phyloP scores from a whole-genome alignment of 2,797 vertebrate species.

The Netta rufina region DNA sequence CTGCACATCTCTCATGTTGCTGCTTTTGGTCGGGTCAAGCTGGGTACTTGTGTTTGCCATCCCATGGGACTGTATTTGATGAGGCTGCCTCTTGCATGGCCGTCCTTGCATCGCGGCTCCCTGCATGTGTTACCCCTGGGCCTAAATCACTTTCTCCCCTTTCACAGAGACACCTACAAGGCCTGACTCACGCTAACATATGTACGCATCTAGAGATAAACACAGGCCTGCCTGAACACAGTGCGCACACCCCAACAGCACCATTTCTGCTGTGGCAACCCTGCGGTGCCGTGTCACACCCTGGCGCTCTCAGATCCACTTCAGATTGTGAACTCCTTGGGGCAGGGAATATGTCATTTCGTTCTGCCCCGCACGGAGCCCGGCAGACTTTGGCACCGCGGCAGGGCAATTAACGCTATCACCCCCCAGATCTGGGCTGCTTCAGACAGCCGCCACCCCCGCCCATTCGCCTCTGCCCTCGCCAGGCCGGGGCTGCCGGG shows the following conservation, averaged over 20 bases:
- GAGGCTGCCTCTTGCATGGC: not conserved
- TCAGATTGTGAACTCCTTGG: not conserved
- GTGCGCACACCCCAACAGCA: not conserved
- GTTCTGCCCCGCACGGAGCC: fast-evolving
- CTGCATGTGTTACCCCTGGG: not conserved
- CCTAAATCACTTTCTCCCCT: not conserved
- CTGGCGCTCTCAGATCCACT: not conserved
- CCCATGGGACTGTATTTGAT: fast-evolving
- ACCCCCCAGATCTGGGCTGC: fast-evolving
- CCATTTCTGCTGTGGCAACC: not conserved
- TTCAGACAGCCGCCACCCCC: not conserved
- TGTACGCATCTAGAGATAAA: not conserved
- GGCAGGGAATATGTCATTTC: not conserved
- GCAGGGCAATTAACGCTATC: fast-evolving
- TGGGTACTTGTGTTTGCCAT: not conserved
- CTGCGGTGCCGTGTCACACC: not conserved
- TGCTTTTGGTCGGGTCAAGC: not conserved
- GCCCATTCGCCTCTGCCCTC: fast-evolving
- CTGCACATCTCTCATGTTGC: not conserved
- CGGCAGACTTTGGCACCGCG: not conserved
- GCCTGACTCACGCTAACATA: not conserved
- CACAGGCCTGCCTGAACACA: not conserved
- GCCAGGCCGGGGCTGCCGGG: not conserved
- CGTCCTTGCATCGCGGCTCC: not conserved
- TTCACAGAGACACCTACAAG: not conserved